Conservation (phyloP, 1,140 invertebrate species). For the Brachionus manjavacas region DNA sequence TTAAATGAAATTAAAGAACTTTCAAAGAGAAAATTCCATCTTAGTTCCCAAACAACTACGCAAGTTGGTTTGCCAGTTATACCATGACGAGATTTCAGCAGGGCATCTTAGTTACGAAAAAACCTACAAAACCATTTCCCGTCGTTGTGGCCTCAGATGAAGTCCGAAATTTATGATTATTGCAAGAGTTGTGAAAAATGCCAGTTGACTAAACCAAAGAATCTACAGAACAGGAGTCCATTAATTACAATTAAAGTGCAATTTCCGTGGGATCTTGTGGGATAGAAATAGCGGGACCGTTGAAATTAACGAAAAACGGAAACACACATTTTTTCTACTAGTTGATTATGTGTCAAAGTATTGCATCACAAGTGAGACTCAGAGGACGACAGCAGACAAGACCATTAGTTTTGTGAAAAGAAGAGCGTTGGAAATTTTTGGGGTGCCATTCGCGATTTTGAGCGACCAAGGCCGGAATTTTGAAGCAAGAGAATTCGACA, state of each 20-base stretch:
- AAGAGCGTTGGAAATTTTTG: not conserved
- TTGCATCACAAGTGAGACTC: constrained; percentile 45
- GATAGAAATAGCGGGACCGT: constrained; percentile 50
- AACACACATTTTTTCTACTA: constrained; percentile 48
- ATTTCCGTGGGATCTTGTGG: not conserved
- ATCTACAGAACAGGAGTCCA: not conserved
- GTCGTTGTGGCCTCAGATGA: too few species aligned
- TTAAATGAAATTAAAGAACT: not conserved
- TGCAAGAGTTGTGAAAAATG: too few species aligned
- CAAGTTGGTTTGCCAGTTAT: not conserved
- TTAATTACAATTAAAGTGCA: not conserved
- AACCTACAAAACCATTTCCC: not conserved
- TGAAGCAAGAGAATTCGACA: too few species aligned
- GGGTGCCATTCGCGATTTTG: not conserved
- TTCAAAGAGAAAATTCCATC: not conserved
- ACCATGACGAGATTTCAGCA: not conserved
- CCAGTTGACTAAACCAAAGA: not conserved
- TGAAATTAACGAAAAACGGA: constrained; percentile 45
- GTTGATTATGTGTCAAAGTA: constrained; percentile 51
- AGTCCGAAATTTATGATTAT: too few species aligned
- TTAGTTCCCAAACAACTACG: not conserved
- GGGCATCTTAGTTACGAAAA: constrained; percentile 8
- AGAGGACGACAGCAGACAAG: not conserved
- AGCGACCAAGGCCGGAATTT: too few species aligned
- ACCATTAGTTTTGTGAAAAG: not conserved